Percentiles rank a stretch among this genome's conserved stretches.
Evolutionary conservation across 2,113 vertebrate species (phyloP).

Genomic region (Gymnarchus niloticus): DNA sequence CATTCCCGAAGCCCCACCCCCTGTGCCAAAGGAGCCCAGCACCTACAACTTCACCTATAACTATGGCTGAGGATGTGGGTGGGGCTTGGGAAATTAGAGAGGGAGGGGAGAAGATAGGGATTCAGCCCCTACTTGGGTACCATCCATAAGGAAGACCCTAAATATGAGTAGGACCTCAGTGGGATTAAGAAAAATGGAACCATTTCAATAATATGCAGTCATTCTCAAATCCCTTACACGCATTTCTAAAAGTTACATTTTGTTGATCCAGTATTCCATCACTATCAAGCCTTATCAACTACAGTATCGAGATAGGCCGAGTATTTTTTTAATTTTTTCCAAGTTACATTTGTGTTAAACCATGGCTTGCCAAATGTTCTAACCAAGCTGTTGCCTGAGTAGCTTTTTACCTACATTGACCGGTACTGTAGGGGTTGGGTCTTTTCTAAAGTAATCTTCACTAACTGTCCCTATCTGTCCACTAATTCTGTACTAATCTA

Average conservation of each 20-base stretch:
- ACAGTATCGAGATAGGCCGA: neutral
- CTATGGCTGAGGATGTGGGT: conserved; percentile 72
- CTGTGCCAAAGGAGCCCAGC: conserved; percentile 93
- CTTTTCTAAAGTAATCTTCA: conserved; percentile 8
- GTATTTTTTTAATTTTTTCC: neutral
- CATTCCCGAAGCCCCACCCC: conserved; percentile 87
- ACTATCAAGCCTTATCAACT: conserved; percentile 13
- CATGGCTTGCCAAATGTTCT: conserved; percentile 41
- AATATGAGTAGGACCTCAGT: neutral
- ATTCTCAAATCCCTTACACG: neutral
- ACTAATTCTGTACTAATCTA: conserved; percentile 43
- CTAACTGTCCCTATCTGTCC: conserved; percentile 9
- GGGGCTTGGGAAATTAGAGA: conserved; percentile 26
- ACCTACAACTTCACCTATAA: conserved; percentile 96
- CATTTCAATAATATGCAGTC: neutral
- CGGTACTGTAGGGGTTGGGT: conserved; percentile 22
- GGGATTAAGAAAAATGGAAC: neutral
- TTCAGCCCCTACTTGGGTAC: neutral
- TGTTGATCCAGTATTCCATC: conserved; percentile 2
- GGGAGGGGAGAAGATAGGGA: neutral
- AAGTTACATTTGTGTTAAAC: conserved; percentile 15
- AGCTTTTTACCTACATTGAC: conserved; percentile 9
- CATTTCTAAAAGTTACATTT: conserved; percentile 9
- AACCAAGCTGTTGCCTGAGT: conserved; percentile 6
- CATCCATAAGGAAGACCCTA: neutral